These are phyloP conservation scores for Formica aserva DNA, from an alignment of 2,888 invertebrate species.

Conservation along the genomic window DNA sequence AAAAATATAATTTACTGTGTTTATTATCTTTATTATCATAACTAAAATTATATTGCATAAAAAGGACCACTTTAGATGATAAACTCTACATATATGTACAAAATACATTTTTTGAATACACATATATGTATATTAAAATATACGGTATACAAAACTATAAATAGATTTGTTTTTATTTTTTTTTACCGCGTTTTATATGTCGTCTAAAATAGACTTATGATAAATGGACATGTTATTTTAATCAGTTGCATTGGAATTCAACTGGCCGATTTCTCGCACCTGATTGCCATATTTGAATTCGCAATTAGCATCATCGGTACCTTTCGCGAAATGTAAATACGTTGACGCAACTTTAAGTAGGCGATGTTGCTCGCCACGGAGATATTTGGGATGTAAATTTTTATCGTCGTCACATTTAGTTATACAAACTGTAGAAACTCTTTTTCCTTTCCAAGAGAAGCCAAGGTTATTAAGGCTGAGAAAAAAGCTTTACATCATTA, in stretches of 20 bases:
- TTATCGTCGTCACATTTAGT: neutral
- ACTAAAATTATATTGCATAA: neutral
- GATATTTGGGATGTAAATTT: neutral
- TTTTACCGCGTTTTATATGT: neutral
- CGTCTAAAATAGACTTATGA: neutral
- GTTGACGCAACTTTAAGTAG: conserved; percentile 8
- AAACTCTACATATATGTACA: neutral
- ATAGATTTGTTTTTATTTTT: neutral
- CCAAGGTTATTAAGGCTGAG: neutral
- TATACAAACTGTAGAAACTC: neutral
- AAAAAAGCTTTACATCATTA: neutral
- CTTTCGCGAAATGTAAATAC: conserved; percentile 16
- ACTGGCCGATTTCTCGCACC: neutral
- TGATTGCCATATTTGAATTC: neutral
- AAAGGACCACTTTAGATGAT: neutral
- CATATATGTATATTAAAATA: neutral
- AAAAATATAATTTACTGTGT: neutral
- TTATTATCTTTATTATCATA: neutral
- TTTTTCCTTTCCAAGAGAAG: neutral
- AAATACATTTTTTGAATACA: neutral
- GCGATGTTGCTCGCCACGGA: neutral
- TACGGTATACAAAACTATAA: neutral
- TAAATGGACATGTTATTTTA: neutral
- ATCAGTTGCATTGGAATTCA: neutral
- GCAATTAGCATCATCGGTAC: conserved; percentile 10